Evolutionary conservation across 2,113 vertebrate genomes (phyloP).

Genomic region (Solea senegalensis): DNA sequence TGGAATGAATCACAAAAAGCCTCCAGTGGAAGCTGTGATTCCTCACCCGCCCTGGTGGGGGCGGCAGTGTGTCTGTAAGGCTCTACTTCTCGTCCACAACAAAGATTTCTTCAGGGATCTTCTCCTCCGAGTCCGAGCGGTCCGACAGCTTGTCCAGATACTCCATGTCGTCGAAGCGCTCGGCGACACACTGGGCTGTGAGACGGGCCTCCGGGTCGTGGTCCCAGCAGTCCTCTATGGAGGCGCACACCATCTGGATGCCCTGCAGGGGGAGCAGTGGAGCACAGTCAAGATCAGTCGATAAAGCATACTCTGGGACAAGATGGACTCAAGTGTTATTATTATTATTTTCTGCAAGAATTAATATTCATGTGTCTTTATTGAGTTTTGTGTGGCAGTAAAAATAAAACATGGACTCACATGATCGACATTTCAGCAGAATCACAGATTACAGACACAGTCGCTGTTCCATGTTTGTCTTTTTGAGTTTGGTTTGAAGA

Average conservation of each 20-base stretch:
- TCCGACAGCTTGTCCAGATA: constrained; percentile 88
- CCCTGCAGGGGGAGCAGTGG: constrained; percentile 81
- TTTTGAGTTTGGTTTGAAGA: too few relatives aligned
- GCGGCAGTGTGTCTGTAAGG: constrained; percentile 34
- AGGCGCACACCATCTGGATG: constrained; percentile 90
- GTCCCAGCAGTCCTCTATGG: constrained; percentile 96
- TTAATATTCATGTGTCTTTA: constrained; percentile 2
- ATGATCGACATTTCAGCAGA: background rate
- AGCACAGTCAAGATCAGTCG: constrained; percentile 27
- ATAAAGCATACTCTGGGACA: background rate
- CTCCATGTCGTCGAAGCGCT: constrained; percentile 90
- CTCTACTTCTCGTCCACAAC: constrained; percentile 86
- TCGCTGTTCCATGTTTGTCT: too few relatives aligned
- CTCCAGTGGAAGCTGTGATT: constrained; percentile 33
- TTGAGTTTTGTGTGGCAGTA: too few relatives aligned
- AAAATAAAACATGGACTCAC: too few relatives aligned
- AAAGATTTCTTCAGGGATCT: constrained; percentile 89
- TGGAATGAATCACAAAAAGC: background rate
- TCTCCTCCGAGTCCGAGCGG: constrained; percentile 90
- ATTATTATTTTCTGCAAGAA: too few relatives aligned
- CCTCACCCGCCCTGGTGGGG: constrained; percentile 37
- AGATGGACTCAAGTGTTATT: too few relatives aligned
- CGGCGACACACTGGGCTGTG: constrained; percentile 92
- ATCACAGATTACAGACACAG: background rate
- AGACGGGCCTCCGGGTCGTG: constrained; percentile 95